Percentiles rank a stretch among this genome's conserved stretches.
phyloP scores from a whole-genome alignment of 2,888 invertebrate genomes.

The Nymphalis c-album region DNA sequence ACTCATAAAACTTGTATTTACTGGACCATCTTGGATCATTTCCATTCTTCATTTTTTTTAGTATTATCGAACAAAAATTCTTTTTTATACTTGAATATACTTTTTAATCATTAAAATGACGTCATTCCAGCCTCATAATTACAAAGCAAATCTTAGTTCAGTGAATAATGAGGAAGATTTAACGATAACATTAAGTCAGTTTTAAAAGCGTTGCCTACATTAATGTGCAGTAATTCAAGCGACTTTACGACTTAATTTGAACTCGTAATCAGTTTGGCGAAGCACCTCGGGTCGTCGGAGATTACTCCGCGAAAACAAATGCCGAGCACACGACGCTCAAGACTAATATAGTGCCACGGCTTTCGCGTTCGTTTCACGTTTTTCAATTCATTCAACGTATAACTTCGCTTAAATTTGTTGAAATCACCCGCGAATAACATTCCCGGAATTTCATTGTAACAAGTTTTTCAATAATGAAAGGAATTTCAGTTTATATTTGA shows the following conservation, averaged over 20 bases:
- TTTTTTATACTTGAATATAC: too few relatives aligned
- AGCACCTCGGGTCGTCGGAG: conserved; percentile 59
- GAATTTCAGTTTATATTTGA: conserved; percentile 32
- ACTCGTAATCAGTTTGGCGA: conserved; percentile 76
- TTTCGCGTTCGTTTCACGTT: conserved; percentile 41
- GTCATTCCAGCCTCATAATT: neutral
- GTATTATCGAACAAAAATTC: too few relatives aligned
- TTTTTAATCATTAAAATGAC: neutral
- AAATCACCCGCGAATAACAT: conserved; percentile 32
- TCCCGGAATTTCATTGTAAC: conserved; percentile 38
- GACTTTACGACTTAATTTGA: conserved; percentile 79
- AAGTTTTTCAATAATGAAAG: conserved; percentile 40
- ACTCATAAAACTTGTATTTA: too few relatives aligned
- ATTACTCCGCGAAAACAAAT: conserved; percentile 62
- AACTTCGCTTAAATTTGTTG: conserved; percentile 43
- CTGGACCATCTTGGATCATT: too few relatives aligned
- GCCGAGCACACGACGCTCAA: conserved; percentile 55
- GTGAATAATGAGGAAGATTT: conserved; percentile 31
- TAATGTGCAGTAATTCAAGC: conserved; percentile 72
- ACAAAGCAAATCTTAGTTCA: conserved; percentile 9
- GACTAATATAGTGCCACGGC: conserved; percentile 42
- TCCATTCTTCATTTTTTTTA: too few relatives aligned
- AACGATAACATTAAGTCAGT: conserved; percentile 32
- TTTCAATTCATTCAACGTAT: conserved; percentile 42
- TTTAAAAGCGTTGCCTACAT: conserved; percentile 39